Percentiles rank a stretch among this genome's conserved stretches.
Conservation (phyloP, 2,113 vertebrate genomes). For the Oncorhynchus keta region DNA sequence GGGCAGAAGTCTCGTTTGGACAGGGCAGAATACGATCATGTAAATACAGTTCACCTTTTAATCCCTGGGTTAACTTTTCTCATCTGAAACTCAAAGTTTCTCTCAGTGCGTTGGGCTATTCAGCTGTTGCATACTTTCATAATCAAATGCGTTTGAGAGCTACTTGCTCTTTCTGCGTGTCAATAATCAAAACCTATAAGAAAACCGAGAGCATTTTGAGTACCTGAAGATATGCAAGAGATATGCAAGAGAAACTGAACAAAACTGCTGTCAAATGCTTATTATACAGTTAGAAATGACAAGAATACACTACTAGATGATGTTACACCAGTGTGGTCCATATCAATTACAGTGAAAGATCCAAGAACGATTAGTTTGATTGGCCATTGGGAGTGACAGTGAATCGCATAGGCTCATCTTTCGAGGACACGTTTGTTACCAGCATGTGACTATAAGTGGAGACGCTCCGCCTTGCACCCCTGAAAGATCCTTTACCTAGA, state of each 20-base stretch:
- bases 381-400: constrained; percentile 35
- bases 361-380: constrained; percentile 38
- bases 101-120: neutral
- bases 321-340: neutral
- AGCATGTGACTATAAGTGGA: constrained; percentile 50
- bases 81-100: no score
- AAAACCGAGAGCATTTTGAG: neutral
- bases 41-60: neutral
- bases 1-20: neutral
- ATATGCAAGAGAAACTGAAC: constrained; percentile 7
- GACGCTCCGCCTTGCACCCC: constrained; percentile 43
- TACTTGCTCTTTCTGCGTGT: neutral
- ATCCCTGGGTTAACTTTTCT: neutral
- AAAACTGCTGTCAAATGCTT: constrained; percentile 5
- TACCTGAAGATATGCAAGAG: constrained; percentile 9
- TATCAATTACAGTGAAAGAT: constrained; percentile 21
- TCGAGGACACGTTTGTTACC: constrained; percentile 45
- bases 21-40: neutral
- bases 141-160: neutral
- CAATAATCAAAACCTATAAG: no score
- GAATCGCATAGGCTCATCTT: constrained; percentile 13
- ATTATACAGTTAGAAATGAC: neutral
- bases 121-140: neutral
- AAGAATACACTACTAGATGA: neutral
- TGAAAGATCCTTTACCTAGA: constrained; percentile 57